phyloP scores from a whole-genome alignment of 1,140 invertebrate species.

The Hyphantria cunea region DNA sequence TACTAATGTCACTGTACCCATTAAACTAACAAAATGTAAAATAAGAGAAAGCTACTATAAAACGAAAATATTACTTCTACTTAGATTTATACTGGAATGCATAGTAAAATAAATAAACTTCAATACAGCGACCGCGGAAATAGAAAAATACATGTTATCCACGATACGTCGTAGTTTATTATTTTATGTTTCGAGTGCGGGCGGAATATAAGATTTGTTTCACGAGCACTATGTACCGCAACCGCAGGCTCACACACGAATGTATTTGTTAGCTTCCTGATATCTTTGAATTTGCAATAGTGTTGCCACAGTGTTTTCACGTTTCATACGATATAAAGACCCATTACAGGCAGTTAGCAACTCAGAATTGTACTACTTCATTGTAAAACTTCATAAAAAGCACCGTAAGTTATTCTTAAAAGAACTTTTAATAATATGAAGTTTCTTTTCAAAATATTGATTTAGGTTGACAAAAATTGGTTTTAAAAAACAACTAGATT shows the following conservation, averaged over 20 bases:
- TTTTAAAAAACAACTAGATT: no score
- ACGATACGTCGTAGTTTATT: constrained; percentile 22
- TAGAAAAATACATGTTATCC: constrained; percentile 29
- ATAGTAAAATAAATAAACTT: constrained; percentile 41
- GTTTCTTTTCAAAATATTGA: no score
- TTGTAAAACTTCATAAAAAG: not conserved
- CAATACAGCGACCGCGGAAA: constrained; percentile 34
- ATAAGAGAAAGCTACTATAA: no score
- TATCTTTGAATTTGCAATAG: not conserved
- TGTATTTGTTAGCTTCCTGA: not conserved
- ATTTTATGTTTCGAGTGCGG: constrained; percentile 29
- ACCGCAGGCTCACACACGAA: constrained; percentile 6
- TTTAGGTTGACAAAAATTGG: no score
- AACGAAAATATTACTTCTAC: constrained; percentile 21
- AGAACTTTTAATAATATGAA: no score
- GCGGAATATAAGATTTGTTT: constrained; percentile 24
- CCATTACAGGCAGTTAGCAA: no score
- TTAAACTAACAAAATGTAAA: no score
- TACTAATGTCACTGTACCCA: no score
- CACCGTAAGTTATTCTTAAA: no score
- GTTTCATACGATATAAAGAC: no score
- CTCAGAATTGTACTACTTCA: not conserved
- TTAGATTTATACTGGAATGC: constrained; percentile 19
- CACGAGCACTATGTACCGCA: not conserved
- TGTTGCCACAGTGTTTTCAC: not conserved